Conservation (phyloP, 2,113 vertebrate genomes). For the Psephotus haematonotus region DNA sequence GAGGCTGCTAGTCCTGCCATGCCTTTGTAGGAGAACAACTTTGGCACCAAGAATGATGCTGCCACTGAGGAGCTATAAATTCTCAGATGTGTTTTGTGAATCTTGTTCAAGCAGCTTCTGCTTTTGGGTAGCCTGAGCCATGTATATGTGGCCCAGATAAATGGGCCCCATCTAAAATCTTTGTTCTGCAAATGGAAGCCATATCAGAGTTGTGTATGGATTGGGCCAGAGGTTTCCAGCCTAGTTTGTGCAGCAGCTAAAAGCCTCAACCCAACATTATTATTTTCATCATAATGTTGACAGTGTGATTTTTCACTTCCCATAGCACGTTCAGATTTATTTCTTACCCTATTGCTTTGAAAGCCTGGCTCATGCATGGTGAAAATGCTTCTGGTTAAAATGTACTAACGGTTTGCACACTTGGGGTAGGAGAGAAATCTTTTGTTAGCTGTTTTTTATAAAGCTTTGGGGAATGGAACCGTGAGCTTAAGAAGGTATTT, state of each 20-base stretch:
- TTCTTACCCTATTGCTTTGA: constrained; percentile 14
- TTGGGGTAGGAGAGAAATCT: neutral
- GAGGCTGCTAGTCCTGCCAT: neutral
- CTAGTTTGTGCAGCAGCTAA: neutral
- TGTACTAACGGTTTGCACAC: neutral
- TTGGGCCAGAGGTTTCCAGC: neutral
- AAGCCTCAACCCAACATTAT: neutral
- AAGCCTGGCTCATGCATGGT: neutral
- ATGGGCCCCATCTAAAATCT: neutral
- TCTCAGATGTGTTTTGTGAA: neutral
- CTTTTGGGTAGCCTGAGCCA: neutral
- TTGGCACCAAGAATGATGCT: neutral
- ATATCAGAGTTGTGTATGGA: neutral
- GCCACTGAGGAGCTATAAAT: neutral
- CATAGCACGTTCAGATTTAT: neutral
- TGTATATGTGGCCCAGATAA: neutral
- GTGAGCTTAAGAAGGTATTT: neutral
- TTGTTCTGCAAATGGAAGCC: neutral
- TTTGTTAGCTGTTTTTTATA: neutral
- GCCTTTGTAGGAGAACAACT: neutral
- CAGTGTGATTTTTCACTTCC: neutral
- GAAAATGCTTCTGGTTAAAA: constrained; percentile 6
- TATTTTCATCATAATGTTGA: neutral
- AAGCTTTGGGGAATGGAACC: neutral
- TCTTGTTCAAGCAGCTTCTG: neutral